Conservation (phyloP, 2,113 vertebrate genomes). For the Clupea harengus region DNA sequence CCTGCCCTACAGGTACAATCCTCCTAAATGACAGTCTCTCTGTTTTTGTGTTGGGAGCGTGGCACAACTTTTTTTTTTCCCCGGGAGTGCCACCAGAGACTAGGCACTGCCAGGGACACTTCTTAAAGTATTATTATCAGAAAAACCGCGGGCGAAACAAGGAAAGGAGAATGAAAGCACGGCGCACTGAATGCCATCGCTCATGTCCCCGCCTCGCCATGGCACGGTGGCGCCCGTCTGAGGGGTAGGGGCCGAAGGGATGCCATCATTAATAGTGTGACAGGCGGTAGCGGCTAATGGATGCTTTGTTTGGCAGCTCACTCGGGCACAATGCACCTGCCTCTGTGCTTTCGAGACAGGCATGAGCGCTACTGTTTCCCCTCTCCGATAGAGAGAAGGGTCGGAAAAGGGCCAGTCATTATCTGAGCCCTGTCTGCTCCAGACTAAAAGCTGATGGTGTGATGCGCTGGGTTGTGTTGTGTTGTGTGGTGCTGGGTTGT, state of each 20-base stretch:
- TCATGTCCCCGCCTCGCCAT: conserved; percentile 14
- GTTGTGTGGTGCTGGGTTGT: neutral
- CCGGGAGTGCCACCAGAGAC: conserved; percentile 12
- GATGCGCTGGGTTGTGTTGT: neutral
- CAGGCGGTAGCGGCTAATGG: conserved; percentile 23
- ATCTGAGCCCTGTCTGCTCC: neutral
- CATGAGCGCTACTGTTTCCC: neutral
- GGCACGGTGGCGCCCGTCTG: conserved; percentile 24
- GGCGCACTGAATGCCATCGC: conserved; percentile 24
- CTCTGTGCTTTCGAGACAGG: conserved; percentile 3
- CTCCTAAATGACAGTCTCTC: neutral
- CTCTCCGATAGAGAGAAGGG: neutral
- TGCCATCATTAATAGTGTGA: conserved; percentile 42
- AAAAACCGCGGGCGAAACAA: conserved; percentile 26
- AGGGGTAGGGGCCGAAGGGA: conserved; percentile 28
- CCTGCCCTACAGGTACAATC: neutral
- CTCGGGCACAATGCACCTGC: conserved; percentile 9
- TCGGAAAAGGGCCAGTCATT: neutral
- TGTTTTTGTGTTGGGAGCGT: neutral
- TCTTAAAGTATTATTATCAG: conserved; percentile 37
- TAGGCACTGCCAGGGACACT: conserved; percentile 21
- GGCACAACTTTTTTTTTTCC: neutral
- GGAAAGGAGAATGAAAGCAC: neutral
- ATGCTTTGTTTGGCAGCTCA: conserved; percentile 14
- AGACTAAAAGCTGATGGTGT: neutral